Evolutionary conservation across 35 echinoderm and acorn worm genomes (phyloP).

Genomic region (Holothuria glaberrima): DNA sequence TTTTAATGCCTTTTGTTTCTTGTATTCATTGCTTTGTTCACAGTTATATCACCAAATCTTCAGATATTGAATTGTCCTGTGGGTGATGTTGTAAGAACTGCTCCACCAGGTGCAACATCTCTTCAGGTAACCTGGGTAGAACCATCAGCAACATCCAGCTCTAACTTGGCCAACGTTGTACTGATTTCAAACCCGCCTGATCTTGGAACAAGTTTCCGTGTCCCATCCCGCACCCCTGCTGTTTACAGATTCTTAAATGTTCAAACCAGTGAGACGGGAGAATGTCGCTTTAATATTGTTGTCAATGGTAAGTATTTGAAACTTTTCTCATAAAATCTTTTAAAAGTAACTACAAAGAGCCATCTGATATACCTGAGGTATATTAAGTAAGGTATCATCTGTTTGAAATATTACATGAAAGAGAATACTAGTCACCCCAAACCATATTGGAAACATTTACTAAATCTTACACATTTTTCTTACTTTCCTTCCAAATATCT

Average conservation of each 20-base stretch:
- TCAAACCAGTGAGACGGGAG: not conserved
- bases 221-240: not conserved
- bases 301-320: conserved; percentile 1
- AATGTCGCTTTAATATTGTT: not conserved
- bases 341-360: too few relatives aligned
- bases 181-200: not conserved
- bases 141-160: not conserved
- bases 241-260: not conserved
- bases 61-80: not conserved
- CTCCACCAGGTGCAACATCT: not conserved
- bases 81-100: not conserved
- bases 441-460: too few relatives aligned
- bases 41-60: too few relatives aligned
- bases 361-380: too few relatives aligned
- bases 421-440: too few relatives aligned
- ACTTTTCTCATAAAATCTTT: too few relatives aligned
- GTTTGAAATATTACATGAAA: too few relatives aligned
- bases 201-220: not conserved
- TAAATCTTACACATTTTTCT: too few relatives aligned
- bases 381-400: too few relatives aligned
- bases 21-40: too few relatives aligned
- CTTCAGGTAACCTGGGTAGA: not conserved
- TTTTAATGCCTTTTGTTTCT: too few relatives aligned
- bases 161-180: not conserved
- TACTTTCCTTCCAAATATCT: too few relatives aligned